These are phyloP conservation scores for Eupeodes latifasciatus DNA, from an alignment of 2,888 invertebrate species.

Conservation along the genomic window DNA sequence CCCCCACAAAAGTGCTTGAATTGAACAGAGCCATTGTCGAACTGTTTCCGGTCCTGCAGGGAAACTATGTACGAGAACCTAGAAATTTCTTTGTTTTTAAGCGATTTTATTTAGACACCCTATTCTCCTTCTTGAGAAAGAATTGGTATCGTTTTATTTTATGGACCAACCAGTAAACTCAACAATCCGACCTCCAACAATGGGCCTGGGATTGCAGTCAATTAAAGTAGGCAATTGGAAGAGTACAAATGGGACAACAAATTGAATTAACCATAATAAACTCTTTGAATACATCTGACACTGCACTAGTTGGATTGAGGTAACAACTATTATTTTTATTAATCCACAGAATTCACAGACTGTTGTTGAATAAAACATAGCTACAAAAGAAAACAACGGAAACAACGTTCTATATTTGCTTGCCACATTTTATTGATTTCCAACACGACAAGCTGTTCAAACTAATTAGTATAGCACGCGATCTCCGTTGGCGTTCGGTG, in stretches of 20 bases:
- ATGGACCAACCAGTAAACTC: slow-evolving; percentile 74
- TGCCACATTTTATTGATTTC: slow-evolving; percentile 55
- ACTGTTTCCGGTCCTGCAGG: slow-evolving; percentile 79
- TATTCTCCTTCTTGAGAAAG: background rate
- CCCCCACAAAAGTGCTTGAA: slow-evolving; percentile 83
- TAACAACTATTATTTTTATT: slow-evolving; percentile 50
- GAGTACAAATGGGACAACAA: slow-evolving; percentile 21
- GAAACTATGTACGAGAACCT: slow-evolving; percentile 83
- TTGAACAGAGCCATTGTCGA: slow-evolving; percentile 22
- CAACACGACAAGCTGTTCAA: slow-evolving; percentile 80
- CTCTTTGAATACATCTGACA: slow-evolving; percentile 60
- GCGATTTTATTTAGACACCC: slow-evolving; percentile 1
- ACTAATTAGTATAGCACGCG: slow-evolving; percentile 77
- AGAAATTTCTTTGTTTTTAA: slow-evolving; percentile 65
- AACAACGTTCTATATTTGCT: slow-evolving; percentile 31
- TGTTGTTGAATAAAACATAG: slow-evolving; percentile 23
- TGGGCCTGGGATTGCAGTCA: slow-evolving; percentile 79
- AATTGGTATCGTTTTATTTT: background rate
- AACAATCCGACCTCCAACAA: slow-evolving; percentile 80
- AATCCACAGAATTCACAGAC: background rate
- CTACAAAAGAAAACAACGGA: background rate
- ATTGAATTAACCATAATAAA: slow-evolving; percentile 47
- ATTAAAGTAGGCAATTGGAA: slow-evolving; percentile 75
- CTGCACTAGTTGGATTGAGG: slow-evolving; percentile 12
- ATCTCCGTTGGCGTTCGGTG: slow-evolving; percentile 22